A percentile compares a stretch with the other conserved stretches of the same genome.
phyloP scores from a whole-genome alignment of 2,888 invertebrate species.

The Orchesellides sinensis region DNA sequence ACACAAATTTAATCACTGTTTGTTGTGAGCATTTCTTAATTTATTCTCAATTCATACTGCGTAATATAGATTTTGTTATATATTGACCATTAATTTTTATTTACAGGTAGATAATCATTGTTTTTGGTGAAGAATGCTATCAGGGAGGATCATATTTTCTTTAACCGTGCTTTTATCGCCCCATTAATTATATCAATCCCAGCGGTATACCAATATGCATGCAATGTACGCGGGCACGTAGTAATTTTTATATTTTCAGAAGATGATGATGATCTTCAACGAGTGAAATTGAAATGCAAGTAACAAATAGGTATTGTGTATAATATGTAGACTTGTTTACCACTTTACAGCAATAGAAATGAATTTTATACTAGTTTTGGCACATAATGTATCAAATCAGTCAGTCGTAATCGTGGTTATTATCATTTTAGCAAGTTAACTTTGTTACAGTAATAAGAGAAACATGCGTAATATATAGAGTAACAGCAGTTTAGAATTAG shows the following conservation, averaged over 20 bases:
- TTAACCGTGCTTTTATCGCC: constrained; percentile 19
- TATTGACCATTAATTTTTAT: background rate
- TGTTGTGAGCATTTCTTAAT: background rate
- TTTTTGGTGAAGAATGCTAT: background rate
- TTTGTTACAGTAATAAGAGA: background rate
- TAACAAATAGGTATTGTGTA: too few species aligned
- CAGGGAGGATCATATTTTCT: background rate
- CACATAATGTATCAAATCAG: background rate
- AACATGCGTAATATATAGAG: background rate
- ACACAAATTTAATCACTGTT: background rate
- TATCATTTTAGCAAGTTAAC: background rate
- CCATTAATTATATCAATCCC: constrained; percentile 16
- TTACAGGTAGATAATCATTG: constrained; percentile 9
- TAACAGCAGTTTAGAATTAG: background rate
- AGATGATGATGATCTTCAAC: too few species aligned
- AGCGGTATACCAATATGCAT: background rate
- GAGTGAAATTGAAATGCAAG: too few species aligned
- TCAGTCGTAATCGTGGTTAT: background rate
- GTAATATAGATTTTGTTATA: too few species aligned
- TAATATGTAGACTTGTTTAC: constrained; percentile 10
- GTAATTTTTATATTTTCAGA: background rate
- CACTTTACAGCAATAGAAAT: background rate
- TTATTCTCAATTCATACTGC: background rate
- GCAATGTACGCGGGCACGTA: background rate
- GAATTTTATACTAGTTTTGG: background rate